A percentile compares a stretch with the other conserved stretches of the same genome.
phyloP scores from a whole-genome alignment of 23 tunicate genomes.

The Halocynthia aurantium region DNA sequence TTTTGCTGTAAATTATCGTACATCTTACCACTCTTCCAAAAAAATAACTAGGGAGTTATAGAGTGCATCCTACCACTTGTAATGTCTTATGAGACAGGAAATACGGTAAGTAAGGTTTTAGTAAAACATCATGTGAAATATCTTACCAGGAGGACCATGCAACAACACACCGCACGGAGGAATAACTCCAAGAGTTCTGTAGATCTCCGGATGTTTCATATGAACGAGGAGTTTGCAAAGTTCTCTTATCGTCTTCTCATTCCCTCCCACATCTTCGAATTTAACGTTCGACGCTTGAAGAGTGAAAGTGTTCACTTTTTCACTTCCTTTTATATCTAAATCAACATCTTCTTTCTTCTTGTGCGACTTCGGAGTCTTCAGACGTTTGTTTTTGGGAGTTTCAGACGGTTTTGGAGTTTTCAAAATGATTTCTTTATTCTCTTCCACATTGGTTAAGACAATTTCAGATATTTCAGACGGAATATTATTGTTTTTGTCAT shows the following conservation, averaged over 20 bases:
- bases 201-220: constrained; percentile 62
- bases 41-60: no score
- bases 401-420: no score
- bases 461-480: no score
- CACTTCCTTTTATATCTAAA: constrained; percentile 3
- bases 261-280: constrained; percentile 75
- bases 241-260: constrained; percentile 47
- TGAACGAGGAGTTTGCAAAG: constrained; percentile 49
- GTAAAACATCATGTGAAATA: background rate
- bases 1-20: no score
- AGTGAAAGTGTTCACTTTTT: constrained; percentile 17
- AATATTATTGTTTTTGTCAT: no score
- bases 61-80: no score
- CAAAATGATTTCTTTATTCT: no score
- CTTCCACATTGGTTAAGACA: no score
- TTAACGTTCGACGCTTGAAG: constrained; percentile 25
- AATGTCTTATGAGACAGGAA: no score
- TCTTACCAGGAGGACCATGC: constrained; percentile 53
- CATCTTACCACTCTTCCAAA: no score
- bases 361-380: background rate
- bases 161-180: constrained; percentile 85
- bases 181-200: constrained; percentile 60
- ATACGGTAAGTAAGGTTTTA: no score
- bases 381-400: no score
- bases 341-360: constrained; percentile 4